Evolutionary conservation across 2,888 invertebrate genomes (phyloP).

Genomic region (Hypena proboscidalis): DNA sequence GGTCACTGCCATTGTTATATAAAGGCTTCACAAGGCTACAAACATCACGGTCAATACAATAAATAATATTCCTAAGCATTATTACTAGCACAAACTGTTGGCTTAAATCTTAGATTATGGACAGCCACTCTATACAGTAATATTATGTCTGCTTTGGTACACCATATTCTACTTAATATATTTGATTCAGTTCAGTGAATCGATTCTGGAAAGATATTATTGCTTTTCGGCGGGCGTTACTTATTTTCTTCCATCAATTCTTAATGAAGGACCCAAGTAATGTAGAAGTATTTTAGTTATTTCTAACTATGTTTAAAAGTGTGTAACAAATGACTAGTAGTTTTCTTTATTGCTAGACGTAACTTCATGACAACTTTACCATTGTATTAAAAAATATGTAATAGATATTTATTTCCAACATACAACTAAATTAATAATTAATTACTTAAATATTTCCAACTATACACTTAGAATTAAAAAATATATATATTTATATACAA

Average conservation of each 20-base stretch:
- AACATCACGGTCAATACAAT: conserved; percentile 1
- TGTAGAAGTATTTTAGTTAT: too few relatives aligned
- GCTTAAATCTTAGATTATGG: not conserved
- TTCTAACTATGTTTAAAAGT: too few relatives aligned
- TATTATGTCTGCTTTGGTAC: conserved; percentile 13
- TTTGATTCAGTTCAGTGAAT: conserved; percentile 24
- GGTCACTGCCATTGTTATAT: not conserved
- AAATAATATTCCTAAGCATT: not conserved
- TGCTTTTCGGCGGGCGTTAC: conserved; percentile 1
- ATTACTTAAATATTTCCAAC: too few relatives aligned
- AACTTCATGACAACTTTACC: too few relatives aligned
- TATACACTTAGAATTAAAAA: too few relatives aligned
- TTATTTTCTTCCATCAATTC: conserved; percentile 6
- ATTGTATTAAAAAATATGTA: too few relatives aligned
- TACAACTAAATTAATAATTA: too few relatives aligned
- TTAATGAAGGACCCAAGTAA: too few relatives aligned
- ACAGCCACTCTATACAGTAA: conserved; percentile 2
- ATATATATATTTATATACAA: too few relatives aligned
- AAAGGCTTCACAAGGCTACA: not conserved
- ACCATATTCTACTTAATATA: conserved; percentile 21
- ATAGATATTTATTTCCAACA: too few relatives aligned
- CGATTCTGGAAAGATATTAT: conserved; percentile 8
- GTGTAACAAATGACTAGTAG: too few relatives aligned
- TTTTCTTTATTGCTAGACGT: too few relatives aligned
- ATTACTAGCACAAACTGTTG: not conserved